These are phyloP conservation scores for Tenrec ecaudatus DNA, from an alignment of 2,113 vertebrate species.

Conservation along the genomic window DNA sequence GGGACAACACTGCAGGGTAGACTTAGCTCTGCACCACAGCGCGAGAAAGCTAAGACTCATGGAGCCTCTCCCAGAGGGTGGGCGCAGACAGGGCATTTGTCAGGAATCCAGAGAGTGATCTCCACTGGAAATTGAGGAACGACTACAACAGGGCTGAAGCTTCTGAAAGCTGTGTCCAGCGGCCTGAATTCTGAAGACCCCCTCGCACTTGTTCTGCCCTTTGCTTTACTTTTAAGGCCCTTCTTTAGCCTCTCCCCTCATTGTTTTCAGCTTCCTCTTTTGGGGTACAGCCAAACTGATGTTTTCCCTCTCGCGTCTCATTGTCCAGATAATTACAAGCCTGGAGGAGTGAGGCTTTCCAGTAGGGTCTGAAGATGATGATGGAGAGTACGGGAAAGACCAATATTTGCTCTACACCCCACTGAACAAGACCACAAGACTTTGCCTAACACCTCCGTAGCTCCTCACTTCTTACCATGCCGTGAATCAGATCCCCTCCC, in stretches of 20 bases:
- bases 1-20: slow-evolving; percentile 28
- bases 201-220: not conserved
- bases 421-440: not conserved
- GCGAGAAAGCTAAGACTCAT: not conserved
- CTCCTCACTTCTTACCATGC: not conserved
- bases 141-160: not conserved
- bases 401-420: not conserved
- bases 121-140: not conserved
- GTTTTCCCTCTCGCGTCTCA: not conserved
- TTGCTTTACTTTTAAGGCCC: not conserved
- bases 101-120: not conserved
- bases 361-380: not conserved
- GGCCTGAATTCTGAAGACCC: not conserved
- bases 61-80: not conserved
- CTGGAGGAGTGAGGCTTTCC: not conserved
- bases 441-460: not conserved
- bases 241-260: not conserved
- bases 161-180: not conserved
- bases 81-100: not conserved
- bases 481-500: not conserved
- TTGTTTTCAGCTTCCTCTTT: not conserved
- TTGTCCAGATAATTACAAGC: not conserved
- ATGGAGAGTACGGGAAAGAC: not conserved
- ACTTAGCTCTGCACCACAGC: not conserved
- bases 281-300: not conserved